Conservation (phyloP, 1,140 invertebrate genomes). For the Riptortus pedestris region DNA sequence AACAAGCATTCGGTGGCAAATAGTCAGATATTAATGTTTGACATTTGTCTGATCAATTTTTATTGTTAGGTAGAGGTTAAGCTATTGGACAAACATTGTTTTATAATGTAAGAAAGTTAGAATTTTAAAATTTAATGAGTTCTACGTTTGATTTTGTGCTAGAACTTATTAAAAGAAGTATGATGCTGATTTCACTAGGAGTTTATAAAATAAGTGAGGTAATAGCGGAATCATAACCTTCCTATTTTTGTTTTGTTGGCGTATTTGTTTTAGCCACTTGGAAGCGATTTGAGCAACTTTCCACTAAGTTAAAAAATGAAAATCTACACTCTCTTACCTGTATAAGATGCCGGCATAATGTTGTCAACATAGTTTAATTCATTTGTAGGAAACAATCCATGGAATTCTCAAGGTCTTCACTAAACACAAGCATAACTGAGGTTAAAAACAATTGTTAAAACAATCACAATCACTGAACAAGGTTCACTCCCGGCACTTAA, state of each 20-base stretch:
- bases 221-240: conserved; percentile 13
- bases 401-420: conserved; percentile 2
- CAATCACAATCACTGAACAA: neutral
- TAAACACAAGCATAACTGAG: neutral
- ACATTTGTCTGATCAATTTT: neutral
- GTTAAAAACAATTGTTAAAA: neutral
- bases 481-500: neutral
- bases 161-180: neutral
- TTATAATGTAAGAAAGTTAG: neutral
- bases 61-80: neutral
- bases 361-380: conserved; percentile 14
- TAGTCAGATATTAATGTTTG: neutral
- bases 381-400: neutral
- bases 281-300: neutral
- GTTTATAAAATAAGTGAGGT: neutral
- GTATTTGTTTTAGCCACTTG: neutral
- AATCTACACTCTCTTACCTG: neutral
- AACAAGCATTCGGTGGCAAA: no score
- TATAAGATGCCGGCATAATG: conserved; percentile 7
- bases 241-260: conserved; percentile 12
- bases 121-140: neutral
- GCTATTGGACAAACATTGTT: neutral
- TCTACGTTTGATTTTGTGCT: neutral
- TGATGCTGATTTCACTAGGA: neutral
- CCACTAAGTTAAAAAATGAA: neutral